These are phyloP conservation scores for Ceratosolen solmsi DNA, from an alignment of 1,140 invertebrate genomes.

Conservation along the genomic window DNA sequence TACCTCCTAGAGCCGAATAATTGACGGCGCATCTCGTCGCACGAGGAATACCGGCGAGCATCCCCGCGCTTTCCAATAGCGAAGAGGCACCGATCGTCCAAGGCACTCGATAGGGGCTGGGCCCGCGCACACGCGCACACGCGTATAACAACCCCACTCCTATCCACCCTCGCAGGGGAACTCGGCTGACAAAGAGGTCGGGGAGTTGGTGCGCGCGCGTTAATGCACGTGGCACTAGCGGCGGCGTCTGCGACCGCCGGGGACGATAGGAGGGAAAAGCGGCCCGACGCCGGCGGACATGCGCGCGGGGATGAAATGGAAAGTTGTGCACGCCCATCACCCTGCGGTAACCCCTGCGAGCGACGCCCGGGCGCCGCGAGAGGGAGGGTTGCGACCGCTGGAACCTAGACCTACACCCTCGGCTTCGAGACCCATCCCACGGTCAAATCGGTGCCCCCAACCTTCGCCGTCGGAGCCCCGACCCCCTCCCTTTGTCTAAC, in stretches of 20 bases:
- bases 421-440: slow-evolving; percentile 62
- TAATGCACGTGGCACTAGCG: slow-evolving; percentile 42
- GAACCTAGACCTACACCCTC: slow-evolving; percentile 71
- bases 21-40: too few relatives aligned
- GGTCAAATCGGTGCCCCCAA: slow-evolving; percentile 69
- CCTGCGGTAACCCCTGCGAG: slow-evolving; percentile 23
- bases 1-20: too few relatives aligned
- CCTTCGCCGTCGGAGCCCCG: slow-evolving; percentile 58
- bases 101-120: not conserved
- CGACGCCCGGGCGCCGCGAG: not conserved
- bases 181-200: not conserved
- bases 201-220: slow-evolving; percentile 33
- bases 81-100: slow-evolving; percentile 8
- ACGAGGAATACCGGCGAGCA: too few relatives aligned
- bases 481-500: not conserved
- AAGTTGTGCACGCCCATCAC: slow-evolving; percentile 55
- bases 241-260: slow-evolving; percentile 31
- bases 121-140: not conserved
- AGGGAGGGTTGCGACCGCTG: slow-evolving; percentile 32
- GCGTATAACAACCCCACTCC: not conserved
- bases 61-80: too few relatives aligned
- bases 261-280: slow-evolving; percentile 34
- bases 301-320: slow-evolving; percentile 65
- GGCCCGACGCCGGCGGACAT: slow-evolving; percentile 41
- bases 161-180: not conserved